Base-by-base conservation (phyloP, 2,797 vertebrate species). In the Cossypha heuglini region DNA sequence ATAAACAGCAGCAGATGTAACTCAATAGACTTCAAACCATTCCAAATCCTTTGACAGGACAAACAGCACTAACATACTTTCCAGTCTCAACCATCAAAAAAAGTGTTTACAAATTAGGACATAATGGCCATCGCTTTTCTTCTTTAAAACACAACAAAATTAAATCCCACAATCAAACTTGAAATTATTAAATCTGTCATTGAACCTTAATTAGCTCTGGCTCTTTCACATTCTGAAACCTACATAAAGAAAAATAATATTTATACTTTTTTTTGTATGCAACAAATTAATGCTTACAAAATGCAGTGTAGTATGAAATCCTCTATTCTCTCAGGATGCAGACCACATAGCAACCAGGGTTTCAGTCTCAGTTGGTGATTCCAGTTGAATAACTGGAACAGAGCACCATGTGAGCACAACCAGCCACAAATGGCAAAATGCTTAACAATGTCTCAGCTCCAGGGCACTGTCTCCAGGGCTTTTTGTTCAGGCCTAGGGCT, bases 1-100 rank as follows among this genome's bases (percentile, higher is more conserved):
- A 62, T 95, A 97, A 97, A 91, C 68, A 88, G 74, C 91, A 96
- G 89, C 96, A 98, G 95, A 96, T 96, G 96, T 96, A 93, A 84
- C 46, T 93, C 86, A 90, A 82, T 92, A 75, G 95, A 93, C 76
- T 93, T 94, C 84, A 87, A 92, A 90, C 55, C 83, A 80, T 88
- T 95, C 81, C 88, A 85, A 94, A 83, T n/a, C 37, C 72, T 96
- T 88, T 84, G 87, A 91, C 75, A 95, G 88, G 92, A 95, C 82
- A 93, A 95, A 90, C 42, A 92, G 42, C 57, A 51, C 67, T 80
- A 82, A 51, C 51, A 74, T 87, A 85, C 45, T 95, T 97, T 97
- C 93, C 85, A 68, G 66, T 79, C 78, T 59, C 73, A 83, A 83
- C 92, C 89, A 74, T 91, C 72, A 86, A 93, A 95, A 75, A 81